A percentile compares a stretch with the other conserved stretches of the same genome.
phyloP scores from a whole-genome alignment of 2,888 invertebrate genomes.

The Synergus umbraculus region DNA sequence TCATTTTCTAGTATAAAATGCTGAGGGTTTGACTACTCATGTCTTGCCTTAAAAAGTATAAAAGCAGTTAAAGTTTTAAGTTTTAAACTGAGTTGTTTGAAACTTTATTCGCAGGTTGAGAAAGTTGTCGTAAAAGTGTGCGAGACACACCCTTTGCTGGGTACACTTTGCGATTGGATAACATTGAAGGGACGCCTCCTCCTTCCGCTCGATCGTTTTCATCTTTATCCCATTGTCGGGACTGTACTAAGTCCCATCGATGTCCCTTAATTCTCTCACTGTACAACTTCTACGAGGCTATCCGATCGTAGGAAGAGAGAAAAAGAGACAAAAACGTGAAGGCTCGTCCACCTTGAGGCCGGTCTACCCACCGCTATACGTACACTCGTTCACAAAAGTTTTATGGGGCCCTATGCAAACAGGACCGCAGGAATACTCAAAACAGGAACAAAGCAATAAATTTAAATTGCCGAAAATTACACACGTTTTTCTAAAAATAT shows the following conservation, averaged over 20 bases:
- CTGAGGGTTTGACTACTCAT: background rate
- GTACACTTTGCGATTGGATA: slow-evolving; percentile 57
- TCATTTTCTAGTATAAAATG: background rate
- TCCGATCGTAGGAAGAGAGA: slow-evolving; percentile 54
- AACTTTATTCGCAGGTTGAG: background rate
- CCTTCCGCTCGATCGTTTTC: slow-evolving; percentile 59
- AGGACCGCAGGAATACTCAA: background rate
- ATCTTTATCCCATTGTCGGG: slow-evolving; percentile 57
- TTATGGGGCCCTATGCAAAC: background rate
- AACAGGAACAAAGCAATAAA: background rate
- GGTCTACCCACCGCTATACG: slow-evolving; percentile 51
- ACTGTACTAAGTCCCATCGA: slow-evolving; percentile 49
- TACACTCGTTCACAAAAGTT: slow-evolving; percentile 33
- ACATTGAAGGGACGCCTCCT: slow-evolving; percentile 56
- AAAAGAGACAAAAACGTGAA: slow-evolving; percentile 52
- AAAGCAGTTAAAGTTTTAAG: background rate
- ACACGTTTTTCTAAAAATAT: no score
- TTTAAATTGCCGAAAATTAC: background rate
- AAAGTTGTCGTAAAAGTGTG: slow-evolving; percentile 38
- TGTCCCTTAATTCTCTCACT: slow-evolving; percentile 52
- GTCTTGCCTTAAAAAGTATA: background rate
- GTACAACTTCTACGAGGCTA: slow-evolving; percentile 46
- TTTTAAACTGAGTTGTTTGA: background rate
- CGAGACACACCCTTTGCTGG: slow-evolving; percentile 56
- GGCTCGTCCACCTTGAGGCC: slow-evolving; percentile 56